Percentiles rank a stretch among this genome's conserved stretches.
These are phyloP conservation scores for Cyclopterus lumpus DNA, from an alignment of 2,797 vertebrate genomes.

Conservation along the genomic window DNA sequence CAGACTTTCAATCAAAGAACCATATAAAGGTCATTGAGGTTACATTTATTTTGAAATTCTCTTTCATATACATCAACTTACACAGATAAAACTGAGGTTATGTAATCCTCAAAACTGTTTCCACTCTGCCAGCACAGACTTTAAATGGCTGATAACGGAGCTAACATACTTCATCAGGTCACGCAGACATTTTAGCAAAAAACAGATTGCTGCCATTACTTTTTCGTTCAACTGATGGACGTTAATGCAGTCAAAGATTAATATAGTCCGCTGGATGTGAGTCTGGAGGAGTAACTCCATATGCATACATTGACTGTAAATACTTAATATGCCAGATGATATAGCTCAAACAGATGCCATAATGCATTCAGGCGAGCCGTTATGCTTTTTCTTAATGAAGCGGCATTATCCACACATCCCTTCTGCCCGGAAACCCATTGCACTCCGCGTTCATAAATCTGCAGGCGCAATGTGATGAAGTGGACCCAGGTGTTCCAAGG, in stretches of 20 bases:
- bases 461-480: constrained; percentile 75
- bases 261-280: constrained; percentile 18
- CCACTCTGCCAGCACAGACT: not conserved
- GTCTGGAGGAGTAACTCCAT: constrained; percentile 33
- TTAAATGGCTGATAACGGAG: constrained; percentile 5
- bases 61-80: not conserved
- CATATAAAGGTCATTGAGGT: not conserved
- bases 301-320: constrained; percentile 66
- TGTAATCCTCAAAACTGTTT: constrained; percentile 1
- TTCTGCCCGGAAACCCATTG: constrained; percentile 56
- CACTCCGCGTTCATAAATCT: constrained; percentile 74
- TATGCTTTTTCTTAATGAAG: constrained; percentile 74
- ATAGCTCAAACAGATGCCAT: constrained; percentile 60
- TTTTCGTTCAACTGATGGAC: constrained; percentile 23
- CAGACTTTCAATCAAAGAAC: not conserved
- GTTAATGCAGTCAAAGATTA: constrained; percentile 37
- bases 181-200: constrained; percentile 4
- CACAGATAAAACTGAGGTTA: not conserved
- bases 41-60: constrained; percentile 5
- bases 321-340: constrained; percentile 70
- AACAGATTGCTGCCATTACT: constrained; percentile 18
- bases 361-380: constrained; percentile 53
- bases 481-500: constrained; percentile 80
- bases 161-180: constrained; percentile 1
- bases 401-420: constrained; percentile 65